Base-by-base conservation (phyloP, 2,797 vertebrate species). In the Gymnoscopelus microlampas region DNA sequence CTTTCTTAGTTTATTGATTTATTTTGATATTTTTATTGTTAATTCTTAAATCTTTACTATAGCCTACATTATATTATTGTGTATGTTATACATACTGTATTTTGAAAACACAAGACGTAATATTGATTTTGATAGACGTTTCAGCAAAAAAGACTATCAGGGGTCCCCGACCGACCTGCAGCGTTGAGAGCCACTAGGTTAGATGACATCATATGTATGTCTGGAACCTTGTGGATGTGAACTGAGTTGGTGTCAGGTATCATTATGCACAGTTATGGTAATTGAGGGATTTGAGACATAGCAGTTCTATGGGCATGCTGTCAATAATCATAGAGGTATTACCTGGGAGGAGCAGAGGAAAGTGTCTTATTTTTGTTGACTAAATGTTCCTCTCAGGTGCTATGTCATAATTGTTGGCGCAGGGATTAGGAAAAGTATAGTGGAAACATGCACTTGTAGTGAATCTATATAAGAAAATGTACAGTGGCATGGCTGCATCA, bases 351-450 rank as follows among this genome's bases (percentile, higher is more conserved):
- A 80, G 78, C 74, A 60, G 63, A 44, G 60, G 61, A 82, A 73
- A 82, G 79, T 83, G 74, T 85, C 83, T 84, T 82, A 74, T 91
- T 91, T 90, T 88, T 87, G 87, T 89, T 85, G 86, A 89, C 84
- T 87, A 83, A 39, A 85, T 85, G 82, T 78, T 48, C 72, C 73
- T 81, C 78, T 83, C 76, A 85, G 71, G 60, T 67, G 66, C 55
- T 71, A 8, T 44, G 26, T 7, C 54, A 39, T 3, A 76, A 62
- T 67, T 63, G 68, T 74, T 86, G 71, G 85, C 87, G 86, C 76
- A 73, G 69, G 71, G 84, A 73, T 88, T 68, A 26, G 49, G 68
- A 61, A 70, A 88, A 82, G 66, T 68, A 80, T 6, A 80, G 79
- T 58, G 62, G 62, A 70, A 61, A 68, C 77, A 53, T 69, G 24